Evolutionary conservation across 30 jellyfish, hydroid and myxozoan species (phyloP).

Genomic region (Calvadosia cruxmelitensis): DNA sequence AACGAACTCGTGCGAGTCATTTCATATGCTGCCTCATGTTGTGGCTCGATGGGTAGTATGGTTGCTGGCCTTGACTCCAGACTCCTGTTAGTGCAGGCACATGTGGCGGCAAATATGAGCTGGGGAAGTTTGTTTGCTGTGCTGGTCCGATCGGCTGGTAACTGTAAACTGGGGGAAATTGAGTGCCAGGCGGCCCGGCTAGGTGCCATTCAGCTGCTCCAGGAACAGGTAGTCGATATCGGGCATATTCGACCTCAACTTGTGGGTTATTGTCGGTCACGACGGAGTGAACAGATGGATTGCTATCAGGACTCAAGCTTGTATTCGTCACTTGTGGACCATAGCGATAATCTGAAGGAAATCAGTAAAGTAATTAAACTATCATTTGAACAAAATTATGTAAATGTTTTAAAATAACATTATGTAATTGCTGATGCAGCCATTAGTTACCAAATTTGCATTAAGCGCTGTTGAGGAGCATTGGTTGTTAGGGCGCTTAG

Average conservation of each 20-base stretch:
- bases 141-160: not conserved
- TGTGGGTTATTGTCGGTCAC: not conserved
- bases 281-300: too few relatives aligned
- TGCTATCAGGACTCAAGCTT: too few relatives aligned
- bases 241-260: not conserved
- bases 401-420: too few relatives aligned
- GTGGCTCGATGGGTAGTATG: not conserved
- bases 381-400: too few relatives aligned
- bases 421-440: too few relatives aligned
- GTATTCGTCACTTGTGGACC: too few relatives aligned
- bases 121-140: not conserved
- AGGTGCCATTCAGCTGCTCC: not conserved
- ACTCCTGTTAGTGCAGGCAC: not conserved
- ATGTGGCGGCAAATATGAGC: not conserved
- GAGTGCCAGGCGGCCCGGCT: not conserved
- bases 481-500: too few relatives aligned
- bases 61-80: not conserved
- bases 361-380: too few relatives aligned
- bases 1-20: too few relatives aligned
- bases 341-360: too few relatives aligned
- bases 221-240: not conserved
- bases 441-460: too few relatives aligned
- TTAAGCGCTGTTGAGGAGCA: too few relatives aligned
- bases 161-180: not conserved
- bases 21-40: not conserved